Evolutionary conservation across 2,888 invertebrate genomes (phyloP), one percentile per base, ranked within the genome.

Genomic region (Nezara viridula): DNA sequence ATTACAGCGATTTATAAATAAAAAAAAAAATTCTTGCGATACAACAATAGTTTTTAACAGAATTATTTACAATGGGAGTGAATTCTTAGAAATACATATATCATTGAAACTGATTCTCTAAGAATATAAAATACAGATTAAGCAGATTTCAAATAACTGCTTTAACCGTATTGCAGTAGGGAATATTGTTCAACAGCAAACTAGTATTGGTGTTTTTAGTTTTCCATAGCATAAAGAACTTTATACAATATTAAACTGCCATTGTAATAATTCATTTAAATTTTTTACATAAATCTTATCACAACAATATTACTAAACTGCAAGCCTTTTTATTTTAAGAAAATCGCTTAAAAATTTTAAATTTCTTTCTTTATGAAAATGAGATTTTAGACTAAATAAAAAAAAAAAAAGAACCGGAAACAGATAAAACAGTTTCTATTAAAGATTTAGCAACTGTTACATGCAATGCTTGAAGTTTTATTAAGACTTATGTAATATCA

Each of bases 41-140:
- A 73, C 55, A 86, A 86, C 44, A n/a, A 73, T 55, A 73, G 44
- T 88, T 60, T 60, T 88, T 88, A 88, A 88, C n/a, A 73, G 88
- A 88, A 88, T 88, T 88, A 88, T 88, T 66, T 88, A 88, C 88
- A 88, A 88, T 88, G 88, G 88, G 73, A 73, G 88, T 73, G 73
- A 88, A 49, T 88, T 66, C 44, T 88, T 44, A 81, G 81, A n/a
- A 44, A 86, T 73, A 73, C 3, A 87, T 73, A 88, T 66, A 88
- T 60, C 60, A 60, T 73, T 88, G 81, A 81, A 81, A 47, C 44
- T 44, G 81, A 40, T n/a, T 81, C 14, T 81, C 44, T n/a, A 81
- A 44, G 44, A 44, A 81, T 44, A 81, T n/a, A 81, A 81, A 44
- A 81, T 81, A 81, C 81, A 81, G 24, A 81, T 40, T 40, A 81